phyloP scores from a whole-genome alignment of 53 echinoderm and acorn worm genomes.

The Holothuria leucospilota region DNA sequence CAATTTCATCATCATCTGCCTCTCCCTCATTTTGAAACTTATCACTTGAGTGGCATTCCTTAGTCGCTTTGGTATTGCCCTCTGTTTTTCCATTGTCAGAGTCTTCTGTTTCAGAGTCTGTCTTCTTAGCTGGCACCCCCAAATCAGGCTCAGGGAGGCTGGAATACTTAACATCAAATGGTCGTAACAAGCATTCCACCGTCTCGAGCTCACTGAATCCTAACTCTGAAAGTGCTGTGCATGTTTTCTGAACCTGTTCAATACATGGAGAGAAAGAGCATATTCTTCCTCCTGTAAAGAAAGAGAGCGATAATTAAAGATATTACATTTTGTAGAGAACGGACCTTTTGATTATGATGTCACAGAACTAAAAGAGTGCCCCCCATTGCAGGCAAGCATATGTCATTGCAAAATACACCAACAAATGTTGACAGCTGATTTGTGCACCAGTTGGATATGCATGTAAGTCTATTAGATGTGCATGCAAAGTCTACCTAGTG shows the following conservation, averaged over 20 bases:
- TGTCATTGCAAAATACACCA: too few species aligned
- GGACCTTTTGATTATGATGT: too few species aligned
- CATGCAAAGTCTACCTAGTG: too few species aligned
- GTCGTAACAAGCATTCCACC: constrained; percentile 79
- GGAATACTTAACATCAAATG: constrained; percentile 74
- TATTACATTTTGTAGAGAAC: too few species aligned
- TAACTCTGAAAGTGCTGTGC: constrained; percentile 55
- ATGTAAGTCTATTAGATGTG: too few species aligned
- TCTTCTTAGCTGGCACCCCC: constrained; percentile 38
- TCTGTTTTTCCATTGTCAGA: not conserved
- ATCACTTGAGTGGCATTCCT: constrained; percentile 15
- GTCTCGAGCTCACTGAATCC: constrained; percentile 88
- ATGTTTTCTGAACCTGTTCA: constrained; percentile 91
- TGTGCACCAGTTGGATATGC: too few species aligned
- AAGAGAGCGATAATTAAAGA: not conserved
- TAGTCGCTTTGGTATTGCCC: not conserved
- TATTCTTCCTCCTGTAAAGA: constrained; percentile 77
- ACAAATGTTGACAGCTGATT: too few species aligned
- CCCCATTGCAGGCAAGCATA: too few species aligned
- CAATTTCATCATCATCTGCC: constrained; percentile 23
- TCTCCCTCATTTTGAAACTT: not conserved
- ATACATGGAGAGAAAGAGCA: constrained; percentile 99
- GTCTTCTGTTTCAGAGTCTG: not conserved
- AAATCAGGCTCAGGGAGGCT: constrained; percentile 72
- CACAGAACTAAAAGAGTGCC: too few species aligned